phyloP scores from a whole-genome alignment of 2,797 vertebrate species.

The Sciurus vulgaris region DNA sequence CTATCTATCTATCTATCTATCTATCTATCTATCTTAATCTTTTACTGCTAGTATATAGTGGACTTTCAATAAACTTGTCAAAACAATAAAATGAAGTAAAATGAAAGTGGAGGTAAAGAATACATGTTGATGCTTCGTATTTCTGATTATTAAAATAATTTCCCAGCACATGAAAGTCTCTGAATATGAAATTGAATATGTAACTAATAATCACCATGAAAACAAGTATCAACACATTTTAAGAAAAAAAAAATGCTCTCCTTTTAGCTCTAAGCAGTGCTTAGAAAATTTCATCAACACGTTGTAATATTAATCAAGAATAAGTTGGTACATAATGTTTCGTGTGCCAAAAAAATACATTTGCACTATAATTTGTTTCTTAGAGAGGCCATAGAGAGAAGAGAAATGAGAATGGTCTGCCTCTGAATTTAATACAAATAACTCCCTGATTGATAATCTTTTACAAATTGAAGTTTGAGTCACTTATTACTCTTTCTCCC shows the following conservation, averaged over 20 bases:
- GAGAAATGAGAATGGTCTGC: constrained; percentile 82
- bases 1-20: too few relatives aligned
- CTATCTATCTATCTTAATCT: not conserved
- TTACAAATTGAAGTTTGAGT: constrained; percentile 75
- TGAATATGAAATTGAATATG: constrained; percentile 70
- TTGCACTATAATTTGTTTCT: constrained; percentile 85
- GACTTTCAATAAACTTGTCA: constrained; percentile 5
- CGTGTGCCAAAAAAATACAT: constrained; percentile 84
- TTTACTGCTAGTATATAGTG: not conserved
- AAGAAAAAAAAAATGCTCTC: constrained; percentile 64
- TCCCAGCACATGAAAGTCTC: constrained; percentile 16
- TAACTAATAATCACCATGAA: constrained; percentile 74
- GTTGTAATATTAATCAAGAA: constrained; percentile 86
- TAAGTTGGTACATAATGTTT: constrained; percentile 83
- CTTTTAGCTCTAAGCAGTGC: constrained; percentile 47
- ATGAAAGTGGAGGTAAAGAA: not conserved
- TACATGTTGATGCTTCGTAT: constrained; percentile 47
- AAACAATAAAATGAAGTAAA: constrained; percentile 28
- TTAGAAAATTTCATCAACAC: constrained; percentile 82
- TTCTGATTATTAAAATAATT: constrained; percentile 62
- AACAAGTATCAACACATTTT: constrained; percentile 76
- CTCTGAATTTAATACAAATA: constrained; percentile 86
- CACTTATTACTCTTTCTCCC: constrained; percentile 61
- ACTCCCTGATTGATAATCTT: constrained; percentile 83
- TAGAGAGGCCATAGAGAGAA: constrained; percentile 73